Conservation (phyloP, 1,140 invertebrate genomes). For the Ostrea edulis region DNA sequence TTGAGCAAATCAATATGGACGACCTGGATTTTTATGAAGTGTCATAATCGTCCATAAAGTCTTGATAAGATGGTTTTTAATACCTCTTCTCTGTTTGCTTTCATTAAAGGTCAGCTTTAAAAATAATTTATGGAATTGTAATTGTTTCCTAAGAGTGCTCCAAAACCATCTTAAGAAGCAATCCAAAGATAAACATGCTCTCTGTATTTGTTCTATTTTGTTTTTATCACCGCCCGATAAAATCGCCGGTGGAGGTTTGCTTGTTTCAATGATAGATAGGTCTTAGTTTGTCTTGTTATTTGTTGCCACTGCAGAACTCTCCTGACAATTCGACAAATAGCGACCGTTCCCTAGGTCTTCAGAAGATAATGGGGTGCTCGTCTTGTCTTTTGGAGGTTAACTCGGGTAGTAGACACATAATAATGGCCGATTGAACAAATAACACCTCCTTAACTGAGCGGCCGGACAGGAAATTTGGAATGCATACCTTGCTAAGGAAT, state of each 20-base stretch:
- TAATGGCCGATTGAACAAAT: no score
- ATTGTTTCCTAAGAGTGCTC: slow-evolving; percentile 3
- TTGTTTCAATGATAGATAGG: not conserved
- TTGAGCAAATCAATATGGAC: not conserved
- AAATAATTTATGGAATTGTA: slow-evolving; percentile 7
- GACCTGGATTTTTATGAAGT: slow-evolving; percentile 16
- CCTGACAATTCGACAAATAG: not conserved
- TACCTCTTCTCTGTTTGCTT: slow-evolving; percentile 9
- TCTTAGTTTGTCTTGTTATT: not conserved
- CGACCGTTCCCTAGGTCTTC: not conserved
- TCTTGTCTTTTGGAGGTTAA: not conserved
- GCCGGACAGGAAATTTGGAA: not conserved
- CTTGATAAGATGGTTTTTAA: not conserved
- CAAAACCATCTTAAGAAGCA: not conserved
- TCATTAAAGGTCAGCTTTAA: slow-evolving; percentile 17
- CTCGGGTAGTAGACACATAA: not conserved
- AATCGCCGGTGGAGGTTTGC: not conserved
- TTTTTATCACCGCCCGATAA: not conserved
- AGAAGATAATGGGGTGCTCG: not conserved
- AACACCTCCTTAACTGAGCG: no score
- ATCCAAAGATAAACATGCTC: not conserved
- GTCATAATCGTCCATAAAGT: not conserved
- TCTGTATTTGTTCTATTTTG: not conserved
- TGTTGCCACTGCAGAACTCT: slow-evolving; percentile 9
- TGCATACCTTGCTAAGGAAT: not conserved